Conservation (phyloP, 2,797 vertebrate genomes). For the Macropus fuliginosus region DNA sequence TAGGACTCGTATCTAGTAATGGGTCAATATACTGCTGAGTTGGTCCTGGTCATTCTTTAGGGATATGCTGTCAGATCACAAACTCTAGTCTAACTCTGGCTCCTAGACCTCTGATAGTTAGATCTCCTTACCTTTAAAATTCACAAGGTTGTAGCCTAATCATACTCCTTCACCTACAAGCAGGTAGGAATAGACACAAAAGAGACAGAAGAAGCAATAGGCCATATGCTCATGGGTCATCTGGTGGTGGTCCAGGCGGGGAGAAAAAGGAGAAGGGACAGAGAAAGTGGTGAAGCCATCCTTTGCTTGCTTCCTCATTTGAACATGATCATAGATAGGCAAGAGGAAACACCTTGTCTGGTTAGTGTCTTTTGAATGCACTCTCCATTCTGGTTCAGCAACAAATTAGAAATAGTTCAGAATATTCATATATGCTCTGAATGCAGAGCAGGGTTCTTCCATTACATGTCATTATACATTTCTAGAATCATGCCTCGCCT, state of each 20-base stretch:
- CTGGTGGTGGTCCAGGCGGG: not conserved
- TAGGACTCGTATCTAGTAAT: not conserved
- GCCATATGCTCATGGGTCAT: not conserved
- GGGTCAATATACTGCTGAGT: not conserved
- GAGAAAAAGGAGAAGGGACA: not conserved
- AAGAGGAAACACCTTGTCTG: not conserved
- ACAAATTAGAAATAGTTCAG: not conserved
- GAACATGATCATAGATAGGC: not conserved
- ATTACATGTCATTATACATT: not conserved
- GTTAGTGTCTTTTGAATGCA: not conserved
- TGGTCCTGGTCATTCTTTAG: not conserved
- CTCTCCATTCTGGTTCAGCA: not conserved
- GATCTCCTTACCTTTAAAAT: not conserved
- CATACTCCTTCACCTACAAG: not conserved
- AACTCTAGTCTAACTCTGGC: not conserved
- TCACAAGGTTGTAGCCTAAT: not conserved
- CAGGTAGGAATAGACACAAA: not conserved
- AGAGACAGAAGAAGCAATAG: not conserved
- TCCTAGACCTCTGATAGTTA: not conserved
- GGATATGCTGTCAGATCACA: not conserved
- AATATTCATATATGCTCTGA: not conserved
- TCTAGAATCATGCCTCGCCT: not conserved
- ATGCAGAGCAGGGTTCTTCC: not conserved
- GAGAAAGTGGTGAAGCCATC: not conserved
- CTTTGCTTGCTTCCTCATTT: not conserved